Evolutionary conservation across 2,888 invertebrate genomes (phyloP).

Genomic region (Drosophila nr. perissopoda): DNA sequence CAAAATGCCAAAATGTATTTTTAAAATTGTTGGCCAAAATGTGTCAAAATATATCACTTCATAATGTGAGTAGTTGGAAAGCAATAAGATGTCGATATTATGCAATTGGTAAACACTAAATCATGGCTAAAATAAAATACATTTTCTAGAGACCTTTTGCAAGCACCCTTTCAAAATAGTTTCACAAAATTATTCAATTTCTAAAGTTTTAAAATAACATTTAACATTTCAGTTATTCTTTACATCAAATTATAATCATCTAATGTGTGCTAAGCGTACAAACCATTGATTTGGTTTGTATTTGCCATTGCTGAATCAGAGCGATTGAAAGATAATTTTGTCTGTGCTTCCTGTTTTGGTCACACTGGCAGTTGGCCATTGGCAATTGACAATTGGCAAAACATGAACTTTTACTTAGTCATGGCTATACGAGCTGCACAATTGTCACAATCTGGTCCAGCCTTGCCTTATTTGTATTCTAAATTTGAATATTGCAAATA

Average conservation of each 20-base stretch:
- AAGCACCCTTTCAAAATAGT: neutral
- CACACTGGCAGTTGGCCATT: slow-evolving; percentile 34
- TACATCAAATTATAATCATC: neutral
- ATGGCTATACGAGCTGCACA: slow-evolving; percentile 42
- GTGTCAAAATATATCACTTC: slow-evolving; percentile 52
- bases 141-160: neutral
- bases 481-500: slow-evolving; percentile 49
- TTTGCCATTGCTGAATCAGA: slow-evolving; percentile 6
- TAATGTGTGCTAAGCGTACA: neutral
- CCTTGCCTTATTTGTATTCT: slow-evolving; percentile 57
- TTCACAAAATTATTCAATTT: neutral
- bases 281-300: neutral
- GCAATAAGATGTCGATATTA: slow-evolving; percentile 5
- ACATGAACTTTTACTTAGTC: slow-evolving; percentile 59
- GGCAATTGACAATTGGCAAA: slow-evolving; percentile 32
- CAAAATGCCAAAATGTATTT: slow-evolving; percentile 1
- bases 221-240: neutral
- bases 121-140: neutral
- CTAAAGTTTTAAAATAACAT: neutral
- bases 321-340: slow-evolving; percentile 21
- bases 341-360: slow-evolving; percentile 47
- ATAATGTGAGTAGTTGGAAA: slow-evolving; percentile 18
- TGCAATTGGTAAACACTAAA: slow-evolving; percentile 16
- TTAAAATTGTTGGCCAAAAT: slow-evolving; percentile 33
- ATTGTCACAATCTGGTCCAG: slow-evolving; percentile 57